Conservation (phyloP, 2,113 vertebrate genomes). For the Potamarius usumacintae region DNA sequence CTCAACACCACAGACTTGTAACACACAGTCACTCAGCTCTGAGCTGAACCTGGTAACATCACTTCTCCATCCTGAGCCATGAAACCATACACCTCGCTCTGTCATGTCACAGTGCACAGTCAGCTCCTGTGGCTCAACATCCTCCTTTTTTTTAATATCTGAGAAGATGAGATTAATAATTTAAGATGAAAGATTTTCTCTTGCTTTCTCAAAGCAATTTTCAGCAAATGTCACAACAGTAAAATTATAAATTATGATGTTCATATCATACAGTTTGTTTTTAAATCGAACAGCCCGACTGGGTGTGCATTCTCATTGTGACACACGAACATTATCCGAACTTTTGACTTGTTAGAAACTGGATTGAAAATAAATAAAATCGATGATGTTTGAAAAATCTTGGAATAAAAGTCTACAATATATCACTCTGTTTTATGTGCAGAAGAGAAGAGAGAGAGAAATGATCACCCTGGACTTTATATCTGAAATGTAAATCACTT, state of each 20-base stretch:
- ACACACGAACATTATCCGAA: background rate
- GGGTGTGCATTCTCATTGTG: background rate
- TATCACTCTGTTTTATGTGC: background rate
- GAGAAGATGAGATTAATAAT: background rate
- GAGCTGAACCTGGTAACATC: background rate
- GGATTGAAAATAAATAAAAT: background rate
- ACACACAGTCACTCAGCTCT: conserved; percentile 47
- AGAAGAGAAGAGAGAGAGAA: background rate
- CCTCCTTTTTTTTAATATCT: background rate
- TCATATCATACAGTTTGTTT: no score
- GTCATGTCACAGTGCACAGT: no score
- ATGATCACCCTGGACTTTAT: background rate
- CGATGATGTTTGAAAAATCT: background rate
- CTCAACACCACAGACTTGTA: conserved; percentile 83
- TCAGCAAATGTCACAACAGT: background rate
- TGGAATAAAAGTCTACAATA: background rate
- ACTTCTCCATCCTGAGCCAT: background rate
- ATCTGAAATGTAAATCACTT: background rate
- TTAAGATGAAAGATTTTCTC: background rate
- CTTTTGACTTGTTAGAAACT: background rate
- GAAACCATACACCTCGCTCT: background rate
- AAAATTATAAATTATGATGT: background rate
- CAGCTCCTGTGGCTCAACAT: background rate
- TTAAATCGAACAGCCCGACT: background rate
- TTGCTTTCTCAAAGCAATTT: background rate